Conservation (phyloP, 2,888 invertebrate genomes). For the Phyllotreta cruciferae region DNA sequence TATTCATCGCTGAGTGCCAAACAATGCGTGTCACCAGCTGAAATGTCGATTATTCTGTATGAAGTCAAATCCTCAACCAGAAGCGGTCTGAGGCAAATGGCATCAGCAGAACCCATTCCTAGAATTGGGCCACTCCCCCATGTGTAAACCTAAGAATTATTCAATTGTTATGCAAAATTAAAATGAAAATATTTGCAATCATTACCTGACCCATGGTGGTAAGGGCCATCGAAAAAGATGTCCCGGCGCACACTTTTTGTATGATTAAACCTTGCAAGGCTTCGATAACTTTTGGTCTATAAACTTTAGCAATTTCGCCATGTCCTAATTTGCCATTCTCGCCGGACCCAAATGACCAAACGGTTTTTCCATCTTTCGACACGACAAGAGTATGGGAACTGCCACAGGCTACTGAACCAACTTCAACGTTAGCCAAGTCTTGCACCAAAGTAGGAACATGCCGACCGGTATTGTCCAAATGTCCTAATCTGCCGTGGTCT, state of each 20-base stretch:
- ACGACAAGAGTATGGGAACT: constrained; percentile 65
- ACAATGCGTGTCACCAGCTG: constrained; percentile 69
- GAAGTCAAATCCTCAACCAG: constrained; percentile 64
- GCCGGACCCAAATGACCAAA: constrained; percentile 67
- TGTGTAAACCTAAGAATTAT: constrained; percentile 60
- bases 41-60: constrained; percentile 65
- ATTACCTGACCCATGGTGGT: constrained; percentile 62
- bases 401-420: constrained; percentile 67
- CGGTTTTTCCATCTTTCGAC: constrained; percentile 64
- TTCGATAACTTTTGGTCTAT: constrained; percentile 67
- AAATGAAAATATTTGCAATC: neutral
- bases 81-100: constrained; percentile 64
- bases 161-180: neutral
- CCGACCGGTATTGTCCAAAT: constrained; percentile 67
- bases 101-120: constrained; percentile 66
- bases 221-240: constrained; percentile 64
- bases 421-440: constrained; percentile 65
- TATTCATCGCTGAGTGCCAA: constrained; percentile 66
- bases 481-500: constrained; percentile 65
- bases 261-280: constrained; percentile 65
- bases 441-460: constrained; percentile 67
- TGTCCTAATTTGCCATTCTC: constrained; percentile 65
- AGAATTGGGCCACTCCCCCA: constrained; percentile 70
- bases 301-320: constrained; percentile 58
- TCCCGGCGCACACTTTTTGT: constrained; percentile 65